phyloP scores from a whole-genome alignment of 2,797 vertebrate genomes.

The Chaetophractus vellerosus region DNA sequence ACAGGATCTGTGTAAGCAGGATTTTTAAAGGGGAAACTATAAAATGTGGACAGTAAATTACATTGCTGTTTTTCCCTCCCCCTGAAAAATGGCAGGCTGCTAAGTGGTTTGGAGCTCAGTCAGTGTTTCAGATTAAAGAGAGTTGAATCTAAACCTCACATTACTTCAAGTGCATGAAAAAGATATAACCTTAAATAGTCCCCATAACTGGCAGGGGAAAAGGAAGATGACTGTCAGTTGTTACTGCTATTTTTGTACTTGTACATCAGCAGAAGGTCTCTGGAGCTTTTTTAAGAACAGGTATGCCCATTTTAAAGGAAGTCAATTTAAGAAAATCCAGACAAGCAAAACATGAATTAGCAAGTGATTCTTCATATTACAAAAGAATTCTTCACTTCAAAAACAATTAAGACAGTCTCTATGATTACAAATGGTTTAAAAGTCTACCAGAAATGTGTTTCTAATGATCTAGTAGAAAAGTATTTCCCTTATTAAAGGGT shows the following conservation, averaged over 20 bases:
- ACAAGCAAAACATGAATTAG: conserved; percentile 51
- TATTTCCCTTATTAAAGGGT: conserved; percentile 69
- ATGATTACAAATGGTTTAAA: conserved; percentile 72
- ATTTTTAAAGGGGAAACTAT: conserved; percentile 78
- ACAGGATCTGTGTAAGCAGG: conserved; percentile 72
- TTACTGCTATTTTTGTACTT: conserved; percentile 74
- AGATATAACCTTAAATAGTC: conserved; percentile 78
- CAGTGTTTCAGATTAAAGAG: conserved; percentile 80
- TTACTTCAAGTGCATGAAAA: conserved; percentile 81
- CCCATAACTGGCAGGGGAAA: conserved; percentile 50
- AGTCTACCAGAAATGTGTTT: conserved; percentile 74
- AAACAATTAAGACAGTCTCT: conserved; percentile 70
- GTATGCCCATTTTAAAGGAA: conserved; percentile 67
- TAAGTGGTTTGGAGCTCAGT: conserved; percentile 77
- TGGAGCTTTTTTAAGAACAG: conserved; percentile 61
- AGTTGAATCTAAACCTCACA: conserved; percentile 75
- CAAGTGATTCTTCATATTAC: conserved; percentile 33
- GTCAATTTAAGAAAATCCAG: conserved; percentile 60
- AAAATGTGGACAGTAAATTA: conserved; percentile 85
- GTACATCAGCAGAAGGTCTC: conserved; percentile 63
- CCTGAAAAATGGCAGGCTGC: conserved; percentile 73
- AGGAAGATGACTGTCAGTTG: conserved; percentile 15
- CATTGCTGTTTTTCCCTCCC: conserved; percentile 68
- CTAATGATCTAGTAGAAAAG: conserved; percentile 74
- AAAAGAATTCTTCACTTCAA: conserved; percentile 64